Conservation (phyloP, 2,888 invertebrate genomes). For the Philhelius pedissequus region DNA sequence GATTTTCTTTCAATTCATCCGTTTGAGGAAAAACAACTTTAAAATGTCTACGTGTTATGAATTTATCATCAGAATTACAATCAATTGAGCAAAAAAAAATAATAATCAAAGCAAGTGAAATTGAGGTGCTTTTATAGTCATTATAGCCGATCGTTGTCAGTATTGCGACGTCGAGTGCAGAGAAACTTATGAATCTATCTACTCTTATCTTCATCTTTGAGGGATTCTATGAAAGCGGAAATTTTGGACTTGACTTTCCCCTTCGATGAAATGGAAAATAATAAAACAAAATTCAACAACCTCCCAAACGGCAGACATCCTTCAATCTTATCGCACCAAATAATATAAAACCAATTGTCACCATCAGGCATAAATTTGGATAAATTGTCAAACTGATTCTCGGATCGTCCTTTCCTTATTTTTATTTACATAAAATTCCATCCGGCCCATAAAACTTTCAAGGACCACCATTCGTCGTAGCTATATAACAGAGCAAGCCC, state of each 20-base stretch:
- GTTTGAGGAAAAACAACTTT: not conserved
- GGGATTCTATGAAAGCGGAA: constrained; percentile 10
- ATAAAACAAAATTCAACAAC: not conserved
- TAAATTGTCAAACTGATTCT: constrained; percentile 37
- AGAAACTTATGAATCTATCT: not conserved
- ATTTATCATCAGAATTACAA: constrained; percentile 24
- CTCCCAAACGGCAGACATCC: constrained; percentile 4
- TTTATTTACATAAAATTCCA: constrained; percentile 44
- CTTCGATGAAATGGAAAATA: not conserved
- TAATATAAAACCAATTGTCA: constrained; percentile 55
- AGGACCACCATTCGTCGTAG: not conserved
- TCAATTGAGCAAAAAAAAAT: not conserved
- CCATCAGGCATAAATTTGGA: constrained; percentile 39
- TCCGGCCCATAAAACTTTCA: constrained; percentile 37
- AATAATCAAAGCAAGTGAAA: constrained; percentile 27
- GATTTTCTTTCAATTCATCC: constrained; percentile 3
- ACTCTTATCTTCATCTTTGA: not conserved
- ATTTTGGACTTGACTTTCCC: constrained; percentile 20
- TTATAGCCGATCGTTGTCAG: not conserved
- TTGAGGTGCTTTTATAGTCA: not conserved
- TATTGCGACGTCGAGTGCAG: no score
- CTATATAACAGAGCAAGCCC: no score
- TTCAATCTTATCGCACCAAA: constrained; percentile 38
- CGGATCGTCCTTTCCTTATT: not conserved
- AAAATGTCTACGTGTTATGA: not conserved